These are phyloP conservation scores for Pseudolaguvia tuberculata DNA, from an alignment of 2,113 vertebrate genomes.

Conservation along the genomic window DNA sequence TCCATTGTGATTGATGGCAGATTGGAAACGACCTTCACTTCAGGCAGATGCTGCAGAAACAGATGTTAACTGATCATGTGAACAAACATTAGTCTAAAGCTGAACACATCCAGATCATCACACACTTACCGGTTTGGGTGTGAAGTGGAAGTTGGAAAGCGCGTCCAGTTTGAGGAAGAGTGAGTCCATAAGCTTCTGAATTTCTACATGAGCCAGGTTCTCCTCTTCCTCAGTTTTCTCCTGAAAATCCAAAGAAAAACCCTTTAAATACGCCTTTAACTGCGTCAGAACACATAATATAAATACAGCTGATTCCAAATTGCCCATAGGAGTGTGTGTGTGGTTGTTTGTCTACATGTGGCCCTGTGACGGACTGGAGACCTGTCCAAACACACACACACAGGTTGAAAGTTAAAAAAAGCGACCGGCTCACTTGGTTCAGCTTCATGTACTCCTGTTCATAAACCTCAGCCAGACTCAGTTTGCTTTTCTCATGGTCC, in stretches of 20 bases:
- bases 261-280: background rate
- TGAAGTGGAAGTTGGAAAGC: constrained; percentile 95
- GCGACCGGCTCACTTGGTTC: constrained; percentile 71
- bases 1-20: constrained; percentile 88
- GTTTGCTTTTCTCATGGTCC: constrained; percentile 95
- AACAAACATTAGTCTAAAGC: background rate
- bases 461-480: constrained; percentile 91
- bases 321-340: too few relatives aligned
- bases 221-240: constrained; percentile 82
- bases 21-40: constrained; percentile 92
- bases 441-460: constrained; percentile 92
- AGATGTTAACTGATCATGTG: background rate
- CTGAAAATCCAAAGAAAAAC: constrained; percentile 58
- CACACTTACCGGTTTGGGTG: constrained; percentile 82
- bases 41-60: constrained; percentile 76
- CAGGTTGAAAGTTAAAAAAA: too few relatives aligned
- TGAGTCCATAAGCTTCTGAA: constrained; percentile 88
- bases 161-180: constrained; percentile 92
- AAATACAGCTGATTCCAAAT: too few relatives aligned
- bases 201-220: constrained; percentile 86
- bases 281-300: background rate
- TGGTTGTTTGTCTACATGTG: too few relatives aligned
- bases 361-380: too few relatives aligned
- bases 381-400: background rate
- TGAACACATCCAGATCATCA: background rate